Evolutionary conservation across 2,888 invertebrate species (phyloP).

Genomic region (Mythimna vitellina): DNA sequence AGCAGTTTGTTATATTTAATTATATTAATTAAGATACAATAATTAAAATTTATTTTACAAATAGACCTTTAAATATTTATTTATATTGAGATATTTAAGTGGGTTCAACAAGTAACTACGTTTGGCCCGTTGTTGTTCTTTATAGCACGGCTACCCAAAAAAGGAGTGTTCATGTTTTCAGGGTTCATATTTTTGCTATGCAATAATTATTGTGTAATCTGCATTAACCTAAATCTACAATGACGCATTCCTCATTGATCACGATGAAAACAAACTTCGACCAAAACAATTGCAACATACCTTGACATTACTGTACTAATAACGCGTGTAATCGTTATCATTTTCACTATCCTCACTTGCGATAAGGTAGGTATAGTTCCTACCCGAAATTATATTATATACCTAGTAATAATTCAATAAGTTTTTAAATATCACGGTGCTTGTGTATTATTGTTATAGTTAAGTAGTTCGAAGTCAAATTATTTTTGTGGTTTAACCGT

Average conservation of each 20-base stretch:
- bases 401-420: not conserved
- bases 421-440: not conserved
- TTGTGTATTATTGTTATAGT: no score
- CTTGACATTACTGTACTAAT: slow-evolving; percentile 35
- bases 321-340: slow-evolving; percentile 62
- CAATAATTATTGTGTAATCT: not conserved
- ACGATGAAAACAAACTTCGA: not conserved
- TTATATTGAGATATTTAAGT: not conserved
- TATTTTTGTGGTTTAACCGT: not conserved
- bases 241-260: not conserved
- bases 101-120: not conserved
- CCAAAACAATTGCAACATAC: slow-evolving; percentile 36
- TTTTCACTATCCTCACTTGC: slow-evolving; percentile 53
- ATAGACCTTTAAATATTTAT: not conserved
- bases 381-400: slow-evolving; percentile 13
- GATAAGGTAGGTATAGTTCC: slow-evolving; percentile 45
- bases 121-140: not conserved
- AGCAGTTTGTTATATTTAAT: not conserved
- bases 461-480: not conserved
- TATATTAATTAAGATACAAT: no score
- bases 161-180: no score
- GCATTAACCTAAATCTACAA: not conserved
- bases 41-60: not conserved
- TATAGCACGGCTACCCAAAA: no score
- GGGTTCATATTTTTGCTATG: not conserved